phyloP scores from a whole-genome alignment of 35 echinoderm and acorn worm genomes.

The Antedon bifida region DNA sequence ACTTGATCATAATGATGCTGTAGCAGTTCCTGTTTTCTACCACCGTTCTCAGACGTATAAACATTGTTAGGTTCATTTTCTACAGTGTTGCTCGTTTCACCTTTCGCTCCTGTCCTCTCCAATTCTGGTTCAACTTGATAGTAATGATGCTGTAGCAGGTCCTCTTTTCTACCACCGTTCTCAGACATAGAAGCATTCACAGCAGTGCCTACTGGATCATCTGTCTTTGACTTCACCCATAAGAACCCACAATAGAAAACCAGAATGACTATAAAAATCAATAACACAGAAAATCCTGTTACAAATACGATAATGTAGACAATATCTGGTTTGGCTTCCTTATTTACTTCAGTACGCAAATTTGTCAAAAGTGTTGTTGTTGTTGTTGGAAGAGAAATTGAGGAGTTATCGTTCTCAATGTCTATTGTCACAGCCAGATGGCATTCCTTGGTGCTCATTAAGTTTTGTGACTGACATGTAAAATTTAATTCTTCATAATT shows the following conservation, averaged over 20 bases:
- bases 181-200: too few species aligned
- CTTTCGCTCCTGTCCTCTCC: too few species aligned
- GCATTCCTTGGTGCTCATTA: too few species aligned
- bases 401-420: too few species aligned
- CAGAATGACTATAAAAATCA: not conserved
- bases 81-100: too few species aligned
- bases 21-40: not conserved
- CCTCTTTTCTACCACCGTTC: not conserved
- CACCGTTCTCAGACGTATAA: too few species aligned
- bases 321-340: not conserved
- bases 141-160: not conserved
- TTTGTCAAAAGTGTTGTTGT: not conserved
- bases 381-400: too few species aligned
- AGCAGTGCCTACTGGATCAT: too few species aligned
- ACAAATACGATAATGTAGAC: not conserved
- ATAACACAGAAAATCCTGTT: not conserved
- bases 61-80: too few species aligned
- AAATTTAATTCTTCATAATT: not conserved
- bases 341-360: not conserved
- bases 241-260: not conserved
- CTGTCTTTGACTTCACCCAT: too few species aligned
- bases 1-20: not conserved
- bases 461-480: not conserved
- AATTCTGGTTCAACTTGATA: not conserved
- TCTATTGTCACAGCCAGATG: too few species aligned